A percentile compares a stretch with the other conserved stretches of the same genome.
phyloP scores from a whole-genome alignment of 2,113 vertebrate genomes.

The Sylvietta virens region DNA sequence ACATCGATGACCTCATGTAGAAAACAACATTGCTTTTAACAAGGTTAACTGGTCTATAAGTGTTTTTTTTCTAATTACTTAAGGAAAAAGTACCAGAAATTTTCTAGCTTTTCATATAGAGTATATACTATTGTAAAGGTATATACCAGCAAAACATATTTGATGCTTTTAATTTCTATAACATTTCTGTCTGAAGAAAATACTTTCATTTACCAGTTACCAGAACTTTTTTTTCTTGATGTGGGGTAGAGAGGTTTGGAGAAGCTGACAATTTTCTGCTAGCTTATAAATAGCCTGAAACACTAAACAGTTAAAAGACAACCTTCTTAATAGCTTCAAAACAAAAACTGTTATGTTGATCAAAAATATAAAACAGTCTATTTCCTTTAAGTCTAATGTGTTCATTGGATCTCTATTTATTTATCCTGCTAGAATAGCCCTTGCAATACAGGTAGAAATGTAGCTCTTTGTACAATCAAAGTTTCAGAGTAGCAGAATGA shows the following conservation, averaged over 20 bases:
- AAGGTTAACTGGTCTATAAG: slow-evolving; percentile 57
- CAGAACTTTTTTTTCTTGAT: slow-evolving; percentile 49
- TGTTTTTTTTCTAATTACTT: slow-evolving; percentile 22
- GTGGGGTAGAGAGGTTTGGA: background rate
- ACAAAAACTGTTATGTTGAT: slow-evolving; percentile 33
- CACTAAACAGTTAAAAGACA: slow-evolving; percentile 36
- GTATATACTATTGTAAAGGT: slow-evolving; percentile 46
- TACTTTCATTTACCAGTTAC: slow-evolving; percentile 44
- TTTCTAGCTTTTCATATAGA: slow-evolving; percentile 25
- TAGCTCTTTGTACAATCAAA: slow-evolving; percentile 62
- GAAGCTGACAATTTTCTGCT: slow-evolving; percentile 26
- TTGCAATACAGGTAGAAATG: slow-evolving; percentile 56
- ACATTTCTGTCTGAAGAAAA: slow-evolving; percentile 43
- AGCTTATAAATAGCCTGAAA: slow-evolving; percentile 54
- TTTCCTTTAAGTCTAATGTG: slow-evolving; percentile 51
- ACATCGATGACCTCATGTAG: slow-evolving; percentile 49
- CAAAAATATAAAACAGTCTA: slow-evolving; percentile 41
- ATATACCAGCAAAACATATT: slow-evolving; percentile 57
- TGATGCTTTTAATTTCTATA: slow-evolving; percentile 37
- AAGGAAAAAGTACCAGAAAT: slow-evolving; percentile 44
- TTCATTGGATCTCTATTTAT: slow-evolving; percentile 57
- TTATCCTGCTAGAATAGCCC: slow-evolving; percentile 56
- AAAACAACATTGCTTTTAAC: slow-evolving; percentile 49
- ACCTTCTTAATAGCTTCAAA: slow-evolving; percentile 37
- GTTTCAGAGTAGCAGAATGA: slow-evolving; percentile 64